Evolutionary conservation across 2,113 vertebrate species (phyloP), one percentile per base, ranked within the genome.

Genomic region (Trochalopteron elliotii): DNA sequence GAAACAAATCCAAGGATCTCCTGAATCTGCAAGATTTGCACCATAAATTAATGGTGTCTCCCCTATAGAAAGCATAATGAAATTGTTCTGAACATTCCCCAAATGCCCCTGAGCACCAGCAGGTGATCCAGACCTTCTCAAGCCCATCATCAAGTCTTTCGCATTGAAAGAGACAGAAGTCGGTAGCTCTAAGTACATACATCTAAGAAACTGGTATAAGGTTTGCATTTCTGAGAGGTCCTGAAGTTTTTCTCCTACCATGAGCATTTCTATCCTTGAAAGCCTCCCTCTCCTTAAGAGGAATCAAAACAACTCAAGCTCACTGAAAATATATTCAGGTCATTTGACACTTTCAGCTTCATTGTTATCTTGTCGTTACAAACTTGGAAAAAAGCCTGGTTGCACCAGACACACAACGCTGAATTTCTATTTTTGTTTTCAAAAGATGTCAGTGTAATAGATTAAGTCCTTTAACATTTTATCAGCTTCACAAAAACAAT

Each of bases 381-480:
- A 93, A 87, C 72, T 84, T 84, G 74, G 89, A 95, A 89, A 81
- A 91, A 60, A 79, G 91, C 87, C 93, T 83, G 50, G 57, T 28
- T 92, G 78, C 78, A 57, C 40, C 50, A 85, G 59, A 52, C 44
- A 53, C 47, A 50, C 82, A 70, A 59, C 0, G 0, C 22, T 76
- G 42, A n/a, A 53, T 40, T 88, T 87, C 88, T 92, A 88, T 91
- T 94, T 95, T 80, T 92, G 61, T 77, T 94, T 86, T 70, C 88
- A 83, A 50, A 88, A 89, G 60, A 81, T 94, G 77, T 28, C 91
- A 93, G 56, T 1, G 0, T 90, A 93, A 89, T 35, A 94, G 50
- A 93, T 92, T 65, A 90, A 59, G 44, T 55, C 52, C 24, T 72
- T 84, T 71, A 87, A 81, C 37, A 64, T 74, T 87, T 92, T 81